Evolutionary conservation across 2,888 invertebrate genomes (phyloP), one percentile per base, ranked within the genome.

Genomic region (Galeopsomyia nigrocyanea): DNA sequence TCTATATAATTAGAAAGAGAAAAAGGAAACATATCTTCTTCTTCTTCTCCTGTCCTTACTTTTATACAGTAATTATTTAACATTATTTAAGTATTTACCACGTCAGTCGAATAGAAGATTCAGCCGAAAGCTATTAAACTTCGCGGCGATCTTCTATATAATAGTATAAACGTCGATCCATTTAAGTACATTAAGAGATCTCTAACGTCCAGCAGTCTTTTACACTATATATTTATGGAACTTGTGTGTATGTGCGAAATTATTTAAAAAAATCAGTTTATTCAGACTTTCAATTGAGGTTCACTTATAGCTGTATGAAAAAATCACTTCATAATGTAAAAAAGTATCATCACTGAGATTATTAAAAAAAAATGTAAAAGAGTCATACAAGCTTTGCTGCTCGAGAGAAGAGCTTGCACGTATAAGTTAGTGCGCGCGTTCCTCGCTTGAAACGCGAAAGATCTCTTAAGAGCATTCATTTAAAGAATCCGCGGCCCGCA

Each of bases 401-500:
- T 51, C 57, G 14, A 56, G 65, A 66, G 57, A 50, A 39, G 39
- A 31, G 31, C n/a, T n/a, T 49, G 46, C 26, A 51, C 56, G 47
- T 51, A n/a, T 3, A 51, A 50, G 31, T 21, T 21, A 55, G 68
- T 17, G n/a, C 62, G 50, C 56, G 53, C 57, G 47, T 53, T n/a
- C 13, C 6, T 56, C 26, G 61, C 39, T 53, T 55, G 68, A 75
- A 78, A 79, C 82, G 78, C 80, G 79, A 78, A 73, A 76, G 79
- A 82, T 78, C 81, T 82, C 82, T 78, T 77, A 69, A 53, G 26
- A 63, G 64, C 51, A 17, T 53, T 26, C 26, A 17, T 53, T 21
- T 26, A 63, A 72, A 69, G 19, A 55, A 69, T 16, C 46, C 16
- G 7, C 47, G 56, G 77, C 84, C 84, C 82, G 79, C 78, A 72